These are phyloP conservation scores for Vanacampus margaritifer DNA, from an alignment of 2,113 vertebrate genomes.

Conservation along the genomic window DNA sequence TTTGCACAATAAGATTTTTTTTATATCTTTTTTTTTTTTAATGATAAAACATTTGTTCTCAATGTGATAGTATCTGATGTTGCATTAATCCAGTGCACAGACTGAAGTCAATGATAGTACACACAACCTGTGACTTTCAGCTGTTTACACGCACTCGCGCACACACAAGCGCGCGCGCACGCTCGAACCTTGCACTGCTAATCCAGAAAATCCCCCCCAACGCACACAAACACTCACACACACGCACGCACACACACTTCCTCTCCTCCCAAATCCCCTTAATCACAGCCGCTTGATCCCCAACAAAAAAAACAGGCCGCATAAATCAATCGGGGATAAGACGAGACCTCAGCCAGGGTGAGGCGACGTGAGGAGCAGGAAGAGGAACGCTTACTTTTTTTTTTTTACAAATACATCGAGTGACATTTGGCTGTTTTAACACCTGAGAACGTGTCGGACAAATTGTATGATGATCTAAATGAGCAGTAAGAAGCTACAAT, in stretches of 20 bases:
- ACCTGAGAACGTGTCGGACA: neutral
- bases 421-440: neutral
- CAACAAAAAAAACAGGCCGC: constrained; percentile 55
- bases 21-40: no score
- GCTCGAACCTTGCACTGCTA: constrained; percentile 67
- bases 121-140: constrained; percentile 68
- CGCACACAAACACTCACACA: constrained; percentile 73
- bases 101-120: constrained; percentile 51
- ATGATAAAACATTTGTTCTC: neutral
- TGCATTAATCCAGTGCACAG: constrained; percentile 60
- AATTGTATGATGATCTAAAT: neutral
- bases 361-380: neutral
- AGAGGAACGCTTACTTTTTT: neutral
- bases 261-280: constrained; percentile 58
- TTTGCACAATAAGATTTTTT: no score
- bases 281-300: constrained; percentile 68
- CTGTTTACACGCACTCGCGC: constrained; percentile 42
- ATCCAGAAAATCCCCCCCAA: constrained; percentile 66
- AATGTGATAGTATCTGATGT: constrained; percentile 17
- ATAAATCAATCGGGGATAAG: constrained; percentile 4
- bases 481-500: neutral
- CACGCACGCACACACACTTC: constrained; percentile 66
- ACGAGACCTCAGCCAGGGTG: constrained; percentile 25
- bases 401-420: neutral
- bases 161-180: constrained; percentile 66